Base-by-base conservation (phyloP, 2,113 vertebrate genomes). In the Camarhynchus parvulus region DNA sequence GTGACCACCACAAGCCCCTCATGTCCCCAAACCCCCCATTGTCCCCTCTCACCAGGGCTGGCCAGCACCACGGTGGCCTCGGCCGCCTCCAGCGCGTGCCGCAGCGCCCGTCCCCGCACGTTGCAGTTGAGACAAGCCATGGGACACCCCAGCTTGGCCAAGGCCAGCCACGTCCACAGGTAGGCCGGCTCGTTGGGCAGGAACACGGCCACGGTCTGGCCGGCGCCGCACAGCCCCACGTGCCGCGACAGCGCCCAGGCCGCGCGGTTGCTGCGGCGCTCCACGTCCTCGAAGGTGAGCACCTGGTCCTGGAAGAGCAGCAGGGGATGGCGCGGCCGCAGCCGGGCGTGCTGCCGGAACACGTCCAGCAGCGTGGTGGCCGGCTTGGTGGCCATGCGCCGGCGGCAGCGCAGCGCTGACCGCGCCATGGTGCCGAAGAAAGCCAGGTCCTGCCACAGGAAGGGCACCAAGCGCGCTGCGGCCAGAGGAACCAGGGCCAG, bases 401-500 rank as follows among this genome's bases (percentile, higher is more conserved):
- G 56, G 12, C 6, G 46, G 24, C 56, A 72, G 1, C 80, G 46
- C 80, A 83, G 37, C 6, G 55, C 2, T 0, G 67, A 19, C 6
- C 35, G 3, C 4, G 3, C 39, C 67, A 62, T 52, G 67, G 19
- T 24, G 37, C 2, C 2, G 10, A 52, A 62, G 16, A 47, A 39
- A 5, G 22, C 24, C 46, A 83, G 24, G 25, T 83, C 80, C 0
- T 19, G 9, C 67, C 80, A 52, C 5, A 83, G 56, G 62, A 37
- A 56, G 3, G 77, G 59, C 21, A 2, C 55, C 33, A 1, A 6
- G 13, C 33, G 33, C 1, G 31, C 31, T 0, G 33, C 5, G 8
- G 13, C 31, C 31, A 22, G 13, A 6, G 33, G 31, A 1, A 15
- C 9, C 55, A 58, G 21, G 9, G 15, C 21, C 33, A 58, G 23